Percentiles rank a stretch among this genome's conserved stretches.
phyloP scores from a whole-genome alignment of 2,113 vertebrate genomes.

The Sylvia atricapilla region DNA sequence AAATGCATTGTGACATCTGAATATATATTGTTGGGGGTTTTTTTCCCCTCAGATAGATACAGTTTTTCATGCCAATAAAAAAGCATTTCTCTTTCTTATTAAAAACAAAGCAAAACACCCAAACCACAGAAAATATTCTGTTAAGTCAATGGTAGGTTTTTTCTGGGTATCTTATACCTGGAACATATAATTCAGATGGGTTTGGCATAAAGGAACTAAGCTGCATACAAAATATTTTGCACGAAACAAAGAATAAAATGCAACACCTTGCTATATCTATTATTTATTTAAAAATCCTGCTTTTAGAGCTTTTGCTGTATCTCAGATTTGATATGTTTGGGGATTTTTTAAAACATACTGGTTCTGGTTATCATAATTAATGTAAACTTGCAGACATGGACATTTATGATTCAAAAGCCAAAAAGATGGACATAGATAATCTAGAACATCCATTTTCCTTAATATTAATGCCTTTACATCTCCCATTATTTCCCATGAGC shows the following conservation, averaged over 20 bases:
- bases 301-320: background rate
- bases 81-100: background rate
- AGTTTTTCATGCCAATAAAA: background rate
- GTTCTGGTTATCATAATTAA: background rate
- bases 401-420: background rate
- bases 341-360: background rate
- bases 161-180: background rate
- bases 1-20: background rate
- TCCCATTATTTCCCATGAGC: background rate
- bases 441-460: background rate
- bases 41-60: rapidly evolving
- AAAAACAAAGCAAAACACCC: background rate
- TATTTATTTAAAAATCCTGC: background rate
- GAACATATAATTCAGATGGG: background rate
- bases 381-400: background rate
- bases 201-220: background rate
- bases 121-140: background rate
- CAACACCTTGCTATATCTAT: background rate
- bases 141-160: background rate
- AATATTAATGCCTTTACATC: background rate
- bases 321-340: background rate
- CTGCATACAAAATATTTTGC: background rate
- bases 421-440: background rate
- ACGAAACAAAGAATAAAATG: background rate
- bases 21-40: background rate